Conservation (phyloP, 2,888 invertebrate species). For the Philereme vetulata region DNA sequence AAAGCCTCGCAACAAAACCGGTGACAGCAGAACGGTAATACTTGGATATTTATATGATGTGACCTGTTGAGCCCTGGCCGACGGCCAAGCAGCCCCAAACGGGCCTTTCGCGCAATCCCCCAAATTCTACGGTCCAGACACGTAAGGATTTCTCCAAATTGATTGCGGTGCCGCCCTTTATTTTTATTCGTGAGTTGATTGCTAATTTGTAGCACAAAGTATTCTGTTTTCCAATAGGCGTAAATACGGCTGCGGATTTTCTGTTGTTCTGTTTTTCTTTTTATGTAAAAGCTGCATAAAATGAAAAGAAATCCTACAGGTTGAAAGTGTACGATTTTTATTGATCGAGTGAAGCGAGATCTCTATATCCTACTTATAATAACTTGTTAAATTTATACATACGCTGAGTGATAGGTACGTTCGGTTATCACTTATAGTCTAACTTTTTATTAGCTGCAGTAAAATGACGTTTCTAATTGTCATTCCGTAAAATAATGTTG, state of each 20-base stretch:
- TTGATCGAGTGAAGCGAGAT: too few species aligned
- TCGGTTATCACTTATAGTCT: too few species aligned
- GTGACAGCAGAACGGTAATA: slow-evolving; percentile 30
- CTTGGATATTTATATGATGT: slow-evolving; percentile 34
- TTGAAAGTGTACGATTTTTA: too few species aligned
- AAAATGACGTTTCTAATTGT: too few species aligned
- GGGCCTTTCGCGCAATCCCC: slow-evolving; percentile 31
- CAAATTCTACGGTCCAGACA: slow-evolving; percentile 24
- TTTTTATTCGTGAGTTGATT: slow-evolving; percentile 33
- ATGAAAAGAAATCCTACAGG: too few species aligned
- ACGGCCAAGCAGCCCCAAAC: slow-evolving; percentile 43
- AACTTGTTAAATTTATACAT: too few species aligned
- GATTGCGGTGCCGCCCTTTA: slow-evolving; percentile 25
- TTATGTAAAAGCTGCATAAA: not conserved
- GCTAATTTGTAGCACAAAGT: slow-evolving; percentile 21
- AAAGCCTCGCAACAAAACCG: slow-evolving; percentile 11
- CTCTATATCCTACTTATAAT: too few species aligned
- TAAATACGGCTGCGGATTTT: slow-evolving; percentile 1
- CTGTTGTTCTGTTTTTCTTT: not conserved
- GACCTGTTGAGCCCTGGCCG: slow-evolving; percentile 57
- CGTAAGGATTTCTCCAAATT: slow-evolving; percentile 28
- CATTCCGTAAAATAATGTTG: too few species aligned
- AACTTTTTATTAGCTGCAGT: too few species aligned
- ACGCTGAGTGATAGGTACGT: too few species aligned
- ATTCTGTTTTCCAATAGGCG: slow-evolving; percentile 13